A percentile compares a stretch with the other conserved stretches of the same genome.
Conservation (phyloP, 2,113 vertebrate genomes). For the Heloderma charlesbogerti region DNA sequence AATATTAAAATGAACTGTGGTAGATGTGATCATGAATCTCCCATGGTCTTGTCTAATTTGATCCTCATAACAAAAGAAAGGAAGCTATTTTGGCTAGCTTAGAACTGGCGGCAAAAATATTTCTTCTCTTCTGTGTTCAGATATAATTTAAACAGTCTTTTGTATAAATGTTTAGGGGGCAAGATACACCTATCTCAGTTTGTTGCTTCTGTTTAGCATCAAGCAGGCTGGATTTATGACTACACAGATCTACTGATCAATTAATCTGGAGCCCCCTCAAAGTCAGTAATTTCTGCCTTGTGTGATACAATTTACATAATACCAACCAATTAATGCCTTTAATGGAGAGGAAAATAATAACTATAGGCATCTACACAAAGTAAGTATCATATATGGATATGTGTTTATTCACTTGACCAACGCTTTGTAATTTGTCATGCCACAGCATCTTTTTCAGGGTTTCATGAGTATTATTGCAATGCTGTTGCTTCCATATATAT, state of each 20-base stretch:
- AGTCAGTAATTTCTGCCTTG: constrained; percentile 35
- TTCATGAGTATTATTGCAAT: not conserved
- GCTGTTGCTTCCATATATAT: not conserved
- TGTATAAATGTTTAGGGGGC: not conserved
- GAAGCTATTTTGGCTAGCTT: not conserved
- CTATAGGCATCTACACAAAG: not conserved
- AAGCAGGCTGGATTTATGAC: constrained; percentile 60
- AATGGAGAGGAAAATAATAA: not conserved
- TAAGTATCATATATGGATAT: not conserved
- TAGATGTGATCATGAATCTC: not conserved
- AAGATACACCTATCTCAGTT: not conserved
- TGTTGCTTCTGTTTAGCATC: constrained; percentile 22
- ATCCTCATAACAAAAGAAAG: not conserved
- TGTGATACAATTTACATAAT: not conserved
- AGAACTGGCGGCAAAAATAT: not conserved
- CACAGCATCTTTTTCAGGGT: not conserved
- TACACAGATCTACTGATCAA: constrained; percentile 51
- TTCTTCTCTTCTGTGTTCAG: not conserved
- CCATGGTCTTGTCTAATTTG: not conserved
- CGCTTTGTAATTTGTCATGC: not conserved
- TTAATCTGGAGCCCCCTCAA: constrained; percentile 55
- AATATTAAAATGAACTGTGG: not conserved
- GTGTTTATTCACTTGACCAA: not conserved
- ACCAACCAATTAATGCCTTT: not conserved
- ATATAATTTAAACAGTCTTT: not conserved